phyloP scores from a whole-genome alignment of 2,888 invertebrate genomes.

The Muschampia plurimacula region DNA sequence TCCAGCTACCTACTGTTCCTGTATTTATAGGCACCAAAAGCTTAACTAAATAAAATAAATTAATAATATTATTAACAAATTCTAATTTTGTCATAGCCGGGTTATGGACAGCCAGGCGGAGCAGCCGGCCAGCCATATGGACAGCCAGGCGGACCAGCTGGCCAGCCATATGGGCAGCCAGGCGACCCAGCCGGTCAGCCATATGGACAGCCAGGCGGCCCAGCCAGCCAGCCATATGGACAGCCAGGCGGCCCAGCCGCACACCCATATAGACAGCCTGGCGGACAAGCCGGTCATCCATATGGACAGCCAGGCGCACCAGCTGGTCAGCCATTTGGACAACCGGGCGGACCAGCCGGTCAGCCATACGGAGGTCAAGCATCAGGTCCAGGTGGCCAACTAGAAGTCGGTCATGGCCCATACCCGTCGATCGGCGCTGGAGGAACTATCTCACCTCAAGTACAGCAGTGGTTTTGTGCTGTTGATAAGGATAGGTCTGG shows the following conservation, averaged over 20 bases:
- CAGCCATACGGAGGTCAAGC: constrained; percentile 34
- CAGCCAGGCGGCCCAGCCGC: constrained; percentile 42
- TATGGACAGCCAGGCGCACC: constrained; percentile 43
- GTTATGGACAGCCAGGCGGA: constrained; percentile 50
- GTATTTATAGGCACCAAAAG: no score
- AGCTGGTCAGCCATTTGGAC: constrained; percentile 24
- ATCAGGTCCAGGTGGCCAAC: constrained; percentile 47
- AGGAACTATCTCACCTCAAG: constrained; percentile 88
- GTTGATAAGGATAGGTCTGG: constrained; percentile 95
- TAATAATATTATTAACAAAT: neutral
- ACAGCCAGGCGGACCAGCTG: constrained; percentile 39
- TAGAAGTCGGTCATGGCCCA: constrained; percentile 80
- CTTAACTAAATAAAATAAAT: no score
- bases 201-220: constrained; percentile 44
- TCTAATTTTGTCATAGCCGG: constrained; percentile 37
- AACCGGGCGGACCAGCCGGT: constrained; percentile 40
- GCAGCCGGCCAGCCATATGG: constrained; percentile 47
- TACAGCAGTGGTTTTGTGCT: constrained; percentile 93
- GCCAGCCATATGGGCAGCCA: no score
- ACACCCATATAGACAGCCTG: constrained; percentile 42
- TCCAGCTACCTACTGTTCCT: no score
- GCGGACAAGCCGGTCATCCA: constrained; percentile 9
- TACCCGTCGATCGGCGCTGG: constrained; percentile 81
- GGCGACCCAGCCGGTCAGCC: neutral
- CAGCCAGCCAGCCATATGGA: neutral